Evolutionary conservation across 2,113 vertebrate species (phyloP).

Genomic region (Puffinus mauretanicus): DNA sequence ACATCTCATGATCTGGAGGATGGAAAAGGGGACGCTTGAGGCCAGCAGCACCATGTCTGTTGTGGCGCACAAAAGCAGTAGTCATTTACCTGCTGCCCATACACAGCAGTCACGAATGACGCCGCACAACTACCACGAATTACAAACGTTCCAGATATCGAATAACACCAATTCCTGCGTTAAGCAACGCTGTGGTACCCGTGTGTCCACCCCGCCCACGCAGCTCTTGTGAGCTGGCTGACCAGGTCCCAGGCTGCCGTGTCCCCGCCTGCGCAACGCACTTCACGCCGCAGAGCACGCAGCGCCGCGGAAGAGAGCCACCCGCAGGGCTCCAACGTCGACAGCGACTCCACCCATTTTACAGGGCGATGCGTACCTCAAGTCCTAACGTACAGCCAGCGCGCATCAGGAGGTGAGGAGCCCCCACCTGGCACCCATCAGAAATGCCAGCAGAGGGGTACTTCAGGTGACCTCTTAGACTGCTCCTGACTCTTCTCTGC

Average conservation of each 20-base stretch:
- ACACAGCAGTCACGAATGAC: rapidly evolving
- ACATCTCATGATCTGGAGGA: not conserved
- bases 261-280: rapidly evolving
- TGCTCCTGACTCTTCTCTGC: not conserved
- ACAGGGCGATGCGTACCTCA: not conserved
- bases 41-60: not conserved
- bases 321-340: not conserved
- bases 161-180: rapidly evolving
- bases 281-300: not conserved
- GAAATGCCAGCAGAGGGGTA: not conserved
- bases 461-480: not conserved
- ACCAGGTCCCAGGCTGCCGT: not conserved
- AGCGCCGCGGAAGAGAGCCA: not conserved
- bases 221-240: not conserved
- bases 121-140: rapidly evolving
- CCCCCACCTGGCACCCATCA: not conserved
- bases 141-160: rapidly evolving
- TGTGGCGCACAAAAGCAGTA: not conserved
- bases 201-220: no score
- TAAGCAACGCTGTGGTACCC: not conserved
- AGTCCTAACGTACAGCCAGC: rapidly evolving
- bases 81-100: not conserved
- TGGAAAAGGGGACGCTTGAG: not conserved
- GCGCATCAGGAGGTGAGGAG: rapidly evolving
- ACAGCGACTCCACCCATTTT: no score